A percentile compares a stretch with the other conserved stretches of the same genome.
phyloP scores from a whole-genome alignment of 2,888 invertebrate species.

The Nomada lathburiana region DNA sequence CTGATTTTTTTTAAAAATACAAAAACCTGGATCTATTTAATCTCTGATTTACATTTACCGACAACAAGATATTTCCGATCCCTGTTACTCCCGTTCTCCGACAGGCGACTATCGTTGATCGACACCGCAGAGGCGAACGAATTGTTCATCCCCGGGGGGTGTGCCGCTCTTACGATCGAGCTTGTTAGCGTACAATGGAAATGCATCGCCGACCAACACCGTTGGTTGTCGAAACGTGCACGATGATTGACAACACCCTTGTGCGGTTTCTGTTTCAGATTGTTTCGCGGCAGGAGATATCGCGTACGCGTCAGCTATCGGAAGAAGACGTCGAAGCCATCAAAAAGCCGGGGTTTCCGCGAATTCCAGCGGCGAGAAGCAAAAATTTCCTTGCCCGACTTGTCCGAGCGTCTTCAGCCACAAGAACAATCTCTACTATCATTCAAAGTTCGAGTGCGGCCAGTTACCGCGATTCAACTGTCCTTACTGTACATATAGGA shows the following conservation, averaged over 20 bases:
- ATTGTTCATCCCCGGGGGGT: neutral
- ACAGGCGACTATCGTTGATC: neutral
- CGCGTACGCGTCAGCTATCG: neutral
- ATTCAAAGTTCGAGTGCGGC: slow-evolving; percentile 81
- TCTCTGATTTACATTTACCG: slow-evolving; percentile 4
- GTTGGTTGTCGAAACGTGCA: neutral
- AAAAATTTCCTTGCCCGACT: slow-evolving; percentile 68
- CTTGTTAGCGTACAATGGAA: too few species aligned
- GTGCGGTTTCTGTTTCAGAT: slow-evolving; percentile 65
- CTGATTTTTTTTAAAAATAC: slow-evolving; percentile 29
- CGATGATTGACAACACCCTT: slow-evolving; percentile 31
- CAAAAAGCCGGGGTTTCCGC: neutral
- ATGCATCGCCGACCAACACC: too few species aligned
- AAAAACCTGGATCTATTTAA: slow-evolving; percentile 14
- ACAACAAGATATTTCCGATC: neutral
- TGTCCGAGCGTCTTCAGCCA: slow-evolving; percentile 79
- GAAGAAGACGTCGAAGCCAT: neutral
- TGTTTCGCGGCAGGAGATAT: slow-evolving; percentile 15
- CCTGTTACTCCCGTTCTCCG: neutral
- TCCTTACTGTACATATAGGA: slow-evolving; percentile 80
- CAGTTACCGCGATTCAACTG: slow-evolving; percentile 81
- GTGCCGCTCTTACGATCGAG: neutral
- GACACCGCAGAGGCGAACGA: neutral
- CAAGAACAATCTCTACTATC: slow-evolving; percentile 78
- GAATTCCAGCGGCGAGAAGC: slow-evolving; percentile 31